Conservation (phyloP, 37 sponge, comb jelly and placozoan genomes). For the Ianthella basta region DNA sequence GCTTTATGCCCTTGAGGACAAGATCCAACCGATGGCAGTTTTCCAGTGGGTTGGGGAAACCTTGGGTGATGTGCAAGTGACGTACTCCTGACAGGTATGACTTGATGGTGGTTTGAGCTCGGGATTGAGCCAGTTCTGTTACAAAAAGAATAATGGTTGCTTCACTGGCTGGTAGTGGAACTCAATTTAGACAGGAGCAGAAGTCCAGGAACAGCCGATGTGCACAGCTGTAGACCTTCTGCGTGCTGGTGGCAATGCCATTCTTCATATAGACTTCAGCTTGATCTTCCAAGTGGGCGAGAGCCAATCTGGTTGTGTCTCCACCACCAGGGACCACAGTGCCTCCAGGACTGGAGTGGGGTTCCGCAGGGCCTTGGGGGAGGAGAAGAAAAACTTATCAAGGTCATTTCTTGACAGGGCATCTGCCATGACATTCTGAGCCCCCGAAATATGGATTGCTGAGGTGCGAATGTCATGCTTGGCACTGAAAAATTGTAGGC, state of each 20-base stretch:
- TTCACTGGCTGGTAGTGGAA: background rate
- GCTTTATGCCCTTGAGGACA: conserved; percentile 1
- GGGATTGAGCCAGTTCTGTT: background rate
- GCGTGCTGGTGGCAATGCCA: background rate
- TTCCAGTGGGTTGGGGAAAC: background rate
- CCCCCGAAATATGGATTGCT: conserved; percentile 17
- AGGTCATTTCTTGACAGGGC: conserved; percentile 42
- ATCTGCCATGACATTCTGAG: conserved; percentile 31
- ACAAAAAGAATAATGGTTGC: background rate
- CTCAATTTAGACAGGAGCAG: background rate
- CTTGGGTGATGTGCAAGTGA: background rate
- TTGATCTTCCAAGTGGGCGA: too few species aligned
- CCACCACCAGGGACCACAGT: background rate
- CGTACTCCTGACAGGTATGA: background rate
- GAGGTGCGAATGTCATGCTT: background rate
- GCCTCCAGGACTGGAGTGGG: conserved; percentile 14
- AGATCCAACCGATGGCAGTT: background rate
- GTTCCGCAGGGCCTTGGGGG: too few species aligned
- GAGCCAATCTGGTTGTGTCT: background rate
- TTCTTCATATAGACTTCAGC: background rate
- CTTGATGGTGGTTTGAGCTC: background rate
- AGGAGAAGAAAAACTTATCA: too few species aligned
- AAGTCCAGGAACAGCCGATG: background rate
- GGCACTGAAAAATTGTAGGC: conserved; percentile 49
- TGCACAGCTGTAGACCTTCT: background rate